A percentile compares a stretch with the other conserved stretches of the same genome.
These are phyloP conservation scores for Ophonus ardosiacus DNA, from an alignment of 2,888 invertebrate genomes.

Conservation along the genomic window DNA sequence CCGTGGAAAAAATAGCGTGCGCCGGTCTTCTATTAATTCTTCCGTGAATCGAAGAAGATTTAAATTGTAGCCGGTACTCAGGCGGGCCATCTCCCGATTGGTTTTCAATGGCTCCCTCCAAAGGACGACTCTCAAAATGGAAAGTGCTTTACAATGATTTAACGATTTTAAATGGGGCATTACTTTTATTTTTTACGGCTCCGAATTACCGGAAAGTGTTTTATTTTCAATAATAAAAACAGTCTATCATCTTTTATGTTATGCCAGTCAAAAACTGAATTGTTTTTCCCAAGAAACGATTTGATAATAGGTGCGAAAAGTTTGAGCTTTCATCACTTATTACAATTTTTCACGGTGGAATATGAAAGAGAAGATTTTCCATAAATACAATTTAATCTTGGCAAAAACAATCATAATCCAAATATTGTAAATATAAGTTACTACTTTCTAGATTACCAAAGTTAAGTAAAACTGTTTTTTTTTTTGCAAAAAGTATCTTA, in stretches of 20 bases:
- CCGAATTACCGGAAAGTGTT: slow-evolving; percentile 65
- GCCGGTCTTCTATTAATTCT: slow-evolving; percentile 63
- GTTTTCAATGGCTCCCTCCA: slow-evolving; percentile 68
- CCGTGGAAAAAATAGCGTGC: slow-evolving; percentile 59
- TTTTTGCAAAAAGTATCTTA: no score
- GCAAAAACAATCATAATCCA: no score
- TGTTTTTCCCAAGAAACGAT: slow-evolving; percentile 47
- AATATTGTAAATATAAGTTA: no score
- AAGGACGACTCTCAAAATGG: slow-evolving; percentile 69
- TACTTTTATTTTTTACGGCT: slow-evolving; percentile 69
- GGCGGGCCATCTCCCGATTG: slow-evolving; percentile 68
- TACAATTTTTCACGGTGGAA: no score
- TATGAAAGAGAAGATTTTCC: no score
- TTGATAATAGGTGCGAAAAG: slow-evolving; percentile 29
- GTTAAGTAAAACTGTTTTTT: no score
- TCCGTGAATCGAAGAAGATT: slow-evolving; percentile 63
- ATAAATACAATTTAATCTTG: no score
- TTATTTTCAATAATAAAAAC: slow-evolving; percentile 65
- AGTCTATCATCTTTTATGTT: slow-evolving; percentile 64
- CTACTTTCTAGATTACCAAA: no score
- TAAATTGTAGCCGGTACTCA: slow-evolving; percentile 63
- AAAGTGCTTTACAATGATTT: slow-evolving; percentile 71
- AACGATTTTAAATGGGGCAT: slow-evolving; percentile 70
- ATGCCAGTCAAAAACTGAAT: slow-evolving; percentile 56
- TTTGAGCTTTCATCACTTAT: background rate